Evolutionary conservation across 2,888 invertebrate species (phyloP), one percentile per base, ranked within the genome.

Genomic region (Gnatocerus cornutus): DNA sequence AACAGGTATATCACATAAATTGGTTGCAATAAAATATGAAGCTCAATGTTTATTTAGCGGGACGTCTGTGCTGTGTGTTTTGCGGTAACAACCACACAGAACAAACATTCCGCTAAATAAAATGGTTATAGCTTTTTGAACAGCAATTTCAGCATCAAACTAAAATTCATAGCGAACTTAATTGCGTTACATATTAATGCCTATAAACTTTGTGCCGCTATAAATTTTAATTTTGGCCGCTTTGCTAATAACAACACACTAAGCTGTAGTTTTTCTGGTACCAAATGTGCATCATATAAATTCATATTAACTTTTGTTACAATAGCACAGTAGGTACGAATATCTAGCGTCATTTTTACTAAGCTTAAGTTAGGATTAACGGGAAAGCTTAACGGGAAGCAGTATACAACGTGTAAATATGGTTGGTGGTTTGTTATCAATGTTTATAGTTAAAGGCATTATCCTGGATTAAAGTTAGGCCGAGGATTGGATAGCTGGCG

Each of bases 61-160:
- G 14, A 48, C 30, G 52, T 30, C 16, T 61, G 16, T 55, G n/a
- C 16, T 55, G 39, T 39, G 12, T 52, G 53, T 30, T 29, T 48
- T 48, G 50, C 10, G 39, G 37, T 46, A 6, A 13, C 5, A 33
- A 48, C 61, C 61, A 30, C 48, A 61, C 8, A 14, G 13, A 58
- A 45, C 58, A 43, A 21, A 59, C 46, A 16, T 59, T 58, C 66
- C 58, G 50, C 50, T 56, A 68, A 68, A 71, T 71, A 69, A 71
- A 52, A 41, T 41, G 41, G 41, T 41, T 41, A 41, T 10, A 41
- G 41, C 41, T 41, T 41, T 41, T 41, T 41, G 41, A 41, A 41
- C 13, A 41, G 41, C 41, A 41, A 41, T 53, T 33, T 55, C 16
- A 37, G 39, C 39, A 16, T 55, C 39, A 55, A 55, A 55, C 55